Evolutionary conservation across 2,797 vertebrate genomes (phyloP).

Genomic region (Argentina silus): DNA sequence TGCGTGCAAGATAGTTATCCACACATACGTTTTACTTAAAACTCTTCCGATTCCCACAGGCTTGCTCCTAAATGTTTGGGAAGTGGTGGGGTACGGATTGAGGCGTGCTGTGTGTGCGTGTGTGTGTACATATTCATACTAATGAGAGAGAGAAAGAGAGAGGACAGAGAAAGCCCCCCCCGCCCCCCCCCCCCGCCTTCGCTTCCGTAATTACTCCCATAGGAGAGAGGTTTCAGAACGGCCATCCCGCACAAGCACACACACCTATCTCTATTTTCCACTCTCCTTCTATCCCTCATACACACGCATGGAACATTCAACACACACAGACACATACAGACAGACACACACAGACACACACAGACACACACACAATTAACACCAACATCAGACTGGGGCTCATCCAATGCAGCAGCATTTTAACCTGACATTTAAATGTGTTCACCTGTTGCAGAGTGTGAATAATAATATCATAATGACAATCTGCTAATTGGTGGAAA

Average conservation of each 20-base stretch:
- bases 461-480: constrained; percentile 20
- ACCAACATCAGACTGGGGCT: background rate
- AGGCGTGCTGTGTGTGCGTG: constrained; percentile 7
- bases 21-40: too few species aligned
- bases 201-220: constrained; percentile 75
- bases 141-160: constrained; percentile 73
- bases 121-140: constrained; percentile 64
- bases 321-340: constrained; percentile 28
- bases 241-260: constrained; percentile 40
- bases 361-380: constrained; percentile 27
- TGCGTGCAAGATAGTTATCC: background rate
- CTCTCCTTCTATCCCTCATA: constrained; percentile 28
- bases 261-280: too few species aligned
- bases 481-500: constrained; percentile 43
- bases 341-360: constrained; percentile 13
- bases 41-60: too few species aligned
- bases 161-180: constrained; percentile 58
- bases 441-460: constrained; percentile 62
- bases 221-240: constrained; percentile 59
- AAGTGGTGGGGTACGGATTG: background rate
- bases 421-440: constrained; percentile 66
- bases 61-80: background rate
- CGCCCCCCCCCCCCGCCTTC: constrained; percentile 43
- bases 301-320: constrained; percentile 12
- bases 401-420: constrained; percentile 18